Percentiles rank a stretch among this genome's conserved stretches.
Evolutionary conservation across 2,113 vertebrate genomes (phyloP).

Genomic region (Azemiops feae): DNA sequence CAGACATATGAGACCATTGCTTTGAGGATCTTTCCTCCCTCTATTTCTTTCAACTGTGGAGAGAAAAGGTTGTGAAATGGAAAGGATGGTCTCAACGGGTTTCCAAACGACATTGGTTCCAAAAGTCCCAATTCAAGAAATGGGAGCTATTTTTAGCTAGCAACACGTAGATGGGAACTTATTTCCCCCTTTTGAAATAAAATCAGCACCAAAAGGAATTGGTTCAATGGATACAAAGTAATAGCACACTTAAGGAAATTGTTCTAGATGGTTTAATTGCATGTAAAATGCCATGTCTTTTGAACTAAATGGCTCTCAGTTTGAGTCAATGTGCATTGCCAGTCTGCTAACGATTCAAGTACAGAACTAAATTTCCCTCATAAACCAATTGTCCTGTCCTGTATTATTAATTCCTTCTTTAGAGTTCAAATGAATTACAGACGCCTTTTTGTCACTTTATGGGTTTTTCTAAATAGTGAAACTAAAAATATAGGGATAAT

Average conservation of each 20-base stretch:
- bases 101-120: background rate
- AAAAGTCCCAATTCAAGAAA: background rate
- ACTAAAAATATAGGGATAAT: background rate
- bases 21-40: slow-evolving; percentile 82
- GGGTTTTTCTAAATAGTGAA: background rate
- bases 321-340: slow-evolving; percentile 39
- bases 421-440: background rate
- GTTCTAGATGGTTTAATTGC: slow-evolving; percentile 52
- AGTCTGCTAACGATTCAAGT: slow-evolving; percentile 47
- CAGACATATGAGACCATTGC: slow-evolving; percentile 95
- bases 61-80: slow-evolving; percentile 25
- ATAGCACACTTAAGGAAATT: slow-evolving; percentile 49
- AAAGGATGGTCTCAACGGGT: background rate
- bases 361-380: slow-evolving; percentile 10
- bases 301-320: slow-evolving; percentile 44
- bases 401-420: background rate
- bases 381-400: background rate
- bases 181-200: slow-evolving; percentile 23
- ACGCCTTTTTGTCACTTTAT: background rate
- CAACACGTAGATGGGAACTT: background rate
- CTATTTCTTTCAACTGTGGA: slow-evolving; percentile 86
- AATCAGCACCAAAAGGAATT: slow-evolving; percentile 11
- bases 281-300: slow-evolving; percentile 56
- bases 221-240: slow-evolving; percentile 32
- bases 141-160: background rate